Evolutionary conservation across 2,797 vertebrate genomes (phyloP), one percentile per base, ranked within the genome.

Genomic region (Stomatorhinus walkeri): DNA sequence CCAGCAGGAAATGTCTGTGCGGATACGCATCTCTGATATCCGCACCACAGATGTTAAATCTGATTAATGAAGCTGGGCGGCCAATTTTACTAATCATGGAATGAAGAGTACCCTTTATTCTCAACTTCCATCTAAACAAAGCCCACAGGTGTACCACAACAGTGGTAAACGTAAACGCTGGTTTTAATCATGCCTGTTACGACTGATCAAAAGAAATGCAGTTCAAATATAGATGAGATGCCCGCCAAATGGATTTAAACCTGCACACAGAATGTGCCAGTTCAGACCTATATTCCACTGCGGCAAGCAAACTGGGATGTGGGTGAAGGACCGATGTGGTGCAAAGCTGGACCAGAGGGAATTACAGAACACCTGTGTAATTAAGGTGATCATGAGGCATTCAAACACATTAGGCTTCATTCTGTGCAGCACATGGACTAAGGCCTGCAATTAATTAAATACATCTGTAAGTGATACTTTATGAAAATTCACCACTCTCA

Each of bases 1-100:
- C 86, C 83, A 91, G 76, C 8, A 49, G 89, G 90, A 90, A 92
- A 93, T 91, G 92, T 91, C 89, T 92, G 89, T 93, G 93, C 90
- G 91, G 93, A 93, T 87, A 87, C 64, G 4, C 14, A 68, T 32
- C 22, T 85, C 28, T n/a, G 2, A 24, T 72, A 72, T 22, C 24
- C 2, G 5, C 46, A 51, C 10, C 48, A n/a, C 83, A 54, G 61
- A 72, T 68, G 24, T 43, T 64, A 83, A 10, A 84, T 72, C 43
- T 4, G 59, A 68, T 85, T 86, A 32, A 46, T 85, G 40, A 32
- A 61, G 81, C 81, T 72, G 43, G 83, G 86, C 6, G n/a, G 43
- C 9, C 9, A 61, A 59, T n/a, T 40, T 81, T 46, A 3, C 76
- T 46, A 87, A 24, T 68, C n/a, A 51, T 28, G 40, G 72, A 56